Percentiles rank a stretch among this genome's conserved stretches.
Evolutionary conservation across 2,797 vertebrate genomes (phyloP).

Genomic region (Ispidina picta): DNA sequence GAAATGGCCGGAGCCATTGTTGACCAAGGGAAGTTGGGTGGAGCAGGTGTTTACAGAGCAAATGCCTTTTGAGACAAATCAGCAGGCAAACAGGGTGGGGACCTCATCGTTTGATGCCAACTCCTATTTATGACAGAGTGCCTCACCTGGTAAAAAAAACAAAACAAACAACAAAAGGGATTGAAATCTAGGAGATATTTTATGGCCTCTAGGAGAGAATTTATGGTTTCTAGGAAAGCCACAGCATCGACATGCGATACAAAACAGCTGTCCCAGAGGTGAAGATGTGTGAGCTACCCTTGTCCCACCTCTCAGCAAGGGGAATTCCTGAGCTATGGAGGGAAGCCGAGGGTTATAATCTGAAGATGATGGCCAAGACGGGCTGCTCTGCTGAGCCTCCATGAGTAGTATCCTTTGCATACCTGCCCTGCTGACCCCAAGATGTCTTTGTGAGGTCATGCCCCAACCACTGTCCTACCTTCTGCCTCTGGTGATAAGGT

Average conservation of each 20-base stretch:
- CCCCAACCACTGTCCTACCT: not conserved
- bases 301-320: not conserved
- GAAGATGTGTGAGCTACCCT: not conserved
- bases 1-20: not conserved
- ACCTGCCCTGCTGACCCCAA: not conserved
- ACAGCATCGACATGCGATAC: too few species aligned
- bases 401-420: not conserved
- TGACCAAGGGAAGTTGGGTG: not conserved
- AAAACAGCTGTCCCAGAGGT: not conserved
- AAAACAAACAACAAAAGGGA: not conserved
- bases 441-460: not conserved
- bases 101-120: not conserved
- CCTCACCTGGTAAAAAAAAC: not conserved
- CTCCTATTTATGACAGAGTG: not conserved
- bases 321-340: not conserved
- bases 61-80: not conserved
- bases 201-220: constrained; percentile 21
- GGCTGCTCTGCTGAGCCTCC: not conserved
- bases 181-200: not conserved
- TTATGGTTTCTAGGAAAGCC: constrained; percentile 26
- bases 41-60: not conserved
- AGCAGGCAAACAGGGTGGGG: constrained; percentile 10
- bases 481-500: fast-evolving
- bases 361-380: not conserved
- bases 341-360: not conserved